A percentile compares a stretch with the other conserved stretches of the same genome.
phyloP scores from a whole-genome alignment of 92 coral and sea anemone genomes.

The Epizoanthus illoricatus region DNA sequence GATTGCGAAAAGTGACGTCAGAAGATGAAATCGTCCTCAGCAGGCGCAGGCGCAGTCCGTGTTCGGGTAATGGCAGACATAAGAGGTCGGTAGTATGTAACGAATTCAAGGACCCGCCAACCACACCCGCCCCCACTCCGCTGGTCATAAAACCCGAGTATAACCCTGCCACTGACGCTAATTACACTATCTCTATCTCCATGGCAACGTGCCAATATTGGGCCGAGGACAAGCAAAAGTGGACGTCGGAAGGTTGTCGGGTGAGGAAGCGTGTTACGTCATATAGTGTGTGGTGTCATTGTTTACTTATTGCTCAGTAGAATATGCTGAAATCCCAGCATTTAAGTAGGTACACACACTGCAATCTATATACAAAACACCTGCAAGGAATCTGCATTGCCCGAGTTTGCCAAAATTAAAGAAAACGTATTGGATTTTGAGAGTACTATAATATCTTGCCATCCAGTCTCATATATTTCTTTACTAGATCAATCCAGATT shows the following conservation, averaged over 20 bases:
- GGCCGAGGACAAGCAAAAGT: slow-evolving; percentile 64
- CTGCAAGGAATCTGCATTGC: too few relatives aligned
- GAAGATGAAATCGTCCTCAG: slow-evolving; percentile 20
- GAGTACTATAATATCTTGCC: too few relatives aligned
- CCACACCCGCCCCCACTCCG: slow-evolving; percentile 84
- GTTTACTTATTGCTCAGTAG: too few relatives aligned
- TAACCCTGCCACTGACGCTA: slow-evolving; percentile 69
- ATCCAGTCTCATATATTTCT: too few relatives aligned
- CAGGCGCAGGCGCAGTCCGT: slow-evolving; percentile 73
- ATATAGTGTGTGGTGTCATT: too few relatives aligned
- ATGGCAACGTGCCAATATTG: slow-evolving; percentile 82
- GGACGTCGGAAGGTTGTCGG: slow-evolving; percentile 89
- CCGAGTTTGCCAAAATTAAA: too few relatives aligned
- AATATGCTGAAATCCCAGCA: too few relatives aligned
- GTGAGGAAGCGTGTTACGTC: slow-evolving; percentile 46
- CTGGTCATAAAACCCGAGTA: slow-evolving; percentile 48
- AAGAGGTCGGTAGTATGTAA: slow-evolving; percentile 71
- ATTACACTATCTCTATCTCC: slow-evolving; percentile 74
- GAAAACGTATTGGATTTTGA: too few relatives aligned
- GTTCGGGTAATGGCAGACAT: slow-evolving; percentile 71
- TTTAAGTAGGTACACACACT: too few relatives aligned
- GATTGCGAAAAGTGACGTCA: slow-evolving; percentile 43
- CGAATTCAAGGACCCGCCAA: slow-evolving; percentile 88
- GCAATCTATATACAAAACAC: too few relatives aligned
- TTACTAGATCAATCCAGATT: too few relatives aligned